phyloP scores from a whole-genome alignment of 2,113 vertebrate species.

The Corythornis cristatus region DNA sequence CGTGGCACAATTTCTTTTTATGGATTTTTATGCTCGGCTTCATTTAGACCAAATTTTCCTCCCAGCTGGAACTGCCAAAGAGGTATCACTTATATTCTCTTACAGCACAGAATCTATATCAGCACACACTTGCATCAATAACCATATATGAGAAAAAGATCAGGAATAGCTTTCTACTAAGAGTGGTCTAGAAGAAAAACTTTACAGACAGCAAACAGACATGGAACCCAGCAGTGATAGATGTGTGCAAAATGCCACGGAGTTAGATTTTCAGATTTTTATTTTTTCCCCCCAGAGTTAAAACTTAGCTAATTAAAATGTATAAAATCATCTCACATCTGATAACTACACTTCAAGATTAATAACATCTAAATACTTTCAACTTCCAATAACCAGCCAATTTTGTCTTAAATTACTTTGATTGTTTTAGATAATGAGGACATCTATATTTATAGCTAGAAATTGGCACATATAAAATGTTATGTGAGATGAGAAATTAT shows the following conservation, averaged over 20 bases:
- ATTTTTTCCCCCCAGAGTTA: neutral
- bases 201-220: neutral
- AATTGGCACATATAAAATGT: slow-evolving; percentile 53
- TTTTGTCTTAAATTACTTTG: slow-evolving; percentile 3
- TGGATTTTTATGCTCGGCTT: slow-evolving; percentile 30
- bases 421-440: slow-evolving; percentile 31
- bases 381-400: neutral
- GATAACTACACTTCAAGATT: neutral
- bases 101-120: neutral
- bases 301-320: neutral
- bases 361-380: slow-evolving; percentile 5
- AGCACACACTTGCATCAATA: neutral
- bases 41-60: slow-evolving; percentile 15
- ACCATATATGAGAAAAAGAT: neutral
- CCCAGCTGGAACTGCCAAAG: slow-evolving; percentile 29
- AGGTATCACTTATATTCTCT: neutral
- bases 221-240: neutral
- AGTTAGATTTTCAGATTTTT: neutral
- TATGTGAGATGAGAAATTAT: neutral
- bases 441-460: slow-evolving; percentile 35
- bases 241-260: neutral
- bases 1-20: slow-evolving; percentile 18
- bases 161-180: neutral
- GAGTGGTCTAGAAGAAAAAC: neutral
- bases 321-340: neutral